phyloP scores from a whole-genome alignment of 2,888 invertebrate genomes.

The Elmis aenea region DNA sequence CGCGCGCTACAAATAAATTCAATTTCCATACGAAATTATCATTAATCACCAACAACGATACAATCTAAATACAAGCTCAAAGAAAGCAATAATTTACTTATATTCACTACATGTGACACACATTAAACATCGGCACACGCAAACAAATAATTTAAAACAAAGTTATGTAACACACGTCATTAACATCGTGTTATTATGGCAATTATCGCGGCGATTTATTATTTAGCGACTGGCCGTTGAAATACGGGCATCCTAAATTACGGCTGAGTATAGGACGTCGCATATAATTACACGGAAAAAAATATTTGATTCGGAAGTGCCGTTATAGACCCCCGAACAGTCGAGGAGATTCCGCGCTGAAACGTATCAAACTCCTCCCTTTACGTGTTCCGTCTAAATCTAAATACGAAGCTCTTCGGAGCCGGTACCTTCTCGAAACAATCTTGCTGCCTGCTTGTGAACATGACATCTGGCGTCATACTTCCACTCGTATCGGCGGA shows the following conservation, averaged over 20 bases:
- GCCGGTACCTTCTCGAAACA: conserved; percentile 15
- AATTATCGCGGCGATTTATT: conserved; percentile 10
- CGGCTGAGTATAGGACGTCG: background rate
- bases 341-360: conserved; percentile 17
- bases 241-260: conserved; percentile 1
- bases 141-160: conserved; percentile 10
- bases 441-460: conserved; percentile 12
- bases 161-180: conserved; percentile 11
- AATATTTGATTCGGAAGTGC: conserved; percentile 12
- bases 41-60: conserved; percentile 11
- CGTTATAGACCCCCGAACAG: conserved; percentile 13
- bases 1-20: too few relatives aligned
- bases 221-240: conserved; percentile 1
- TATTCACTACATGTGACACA: conserved; percentile 7
- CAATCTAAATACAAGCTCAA: conserved; percentile 9
- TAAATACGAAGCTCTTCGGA: conserved; percentile 20
- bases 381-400: conserved; percentile 25
- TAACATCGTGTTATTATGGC: conserved; percentile 10
- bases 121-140: background rate
- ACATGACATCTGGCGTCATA: conserved; percentile 14
- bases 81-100: conserved; percentile 6
- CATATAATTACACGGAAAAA: conserved; percentile 8
- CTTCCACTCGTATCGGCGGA: conserved; percentile 1
- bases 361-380: conserved; percentile 24
- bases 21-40: too few relatives aligned